Evolutionary conservation across 2,888 invertebrate species (phyloP).

Genomic region (Amblyjoppa proteus): DNA sequence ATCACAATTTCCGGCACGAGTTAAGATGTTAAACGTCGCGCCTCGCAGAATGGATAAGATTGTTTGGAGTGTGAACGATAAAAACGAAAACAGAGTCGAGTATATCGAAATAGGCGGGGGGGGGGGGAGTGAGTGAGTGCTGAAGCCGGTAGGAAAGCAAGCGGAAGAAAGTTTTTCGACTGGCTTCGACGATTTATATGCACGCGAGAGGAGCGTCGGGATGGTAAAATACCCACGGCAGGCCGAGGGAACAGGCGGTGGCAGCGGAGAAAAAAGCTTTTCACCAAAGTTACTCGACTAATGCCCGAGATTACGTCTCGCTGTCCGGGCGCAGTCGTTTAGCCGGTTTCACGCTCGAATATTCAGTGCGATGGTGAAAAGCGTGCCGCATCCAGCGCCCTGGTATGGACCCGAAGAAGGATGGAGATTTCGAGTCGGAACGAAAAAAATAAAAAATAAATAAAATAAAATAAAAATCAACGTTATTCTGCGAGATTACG

Average conservation of each 20-base stretch:
- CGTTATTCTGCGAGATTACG: conserved; percentile 17
- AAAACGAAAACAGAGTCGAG: conserved; percentile 49
- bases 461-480: not conserved
- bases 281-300: conserved; percentile 68
- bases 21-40: conserved; percentile 25
- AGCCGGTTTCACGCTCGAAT: conserved; percentile 49
- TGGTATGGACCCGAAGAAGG: conserved; percentile 27
- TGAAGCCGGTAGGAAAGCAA: conserved; percentile 59
- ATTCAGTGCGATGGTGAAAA: conserved; percentile 38
- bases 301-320: conserved; percentile 66
- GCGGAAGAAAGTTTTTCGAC: conserved; percentile 67
- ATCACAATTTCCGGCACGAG: conserved; percentile 17
- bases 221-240: conserved; percentile 63
- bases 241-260: conserved; percentile 40
- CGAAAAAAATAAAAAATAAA: not conserved
- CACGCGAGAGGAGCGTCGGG: conserved; percentile 59
- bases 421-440: conserved; percentile 7
- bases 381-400: conserved; percentile 13
- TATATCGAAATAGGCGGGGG: conserved; percentile 38
- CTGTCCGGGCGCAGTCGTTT: conserved; percentile 49
- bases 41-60: conserved; percentile 50
- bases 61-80: conserved; percentile 61
- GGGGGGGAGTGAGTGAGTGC: conserved; percentile 44
- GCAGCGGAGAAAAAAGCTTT: conserved; percentile 63
- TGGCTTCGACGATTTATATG: conserved; percentile 67